Evolutionary conservation across 30 jellyfish, hydroid and myxozoan species (phyloP).

Genomic region (Cassiopea xamachana): DNA sequence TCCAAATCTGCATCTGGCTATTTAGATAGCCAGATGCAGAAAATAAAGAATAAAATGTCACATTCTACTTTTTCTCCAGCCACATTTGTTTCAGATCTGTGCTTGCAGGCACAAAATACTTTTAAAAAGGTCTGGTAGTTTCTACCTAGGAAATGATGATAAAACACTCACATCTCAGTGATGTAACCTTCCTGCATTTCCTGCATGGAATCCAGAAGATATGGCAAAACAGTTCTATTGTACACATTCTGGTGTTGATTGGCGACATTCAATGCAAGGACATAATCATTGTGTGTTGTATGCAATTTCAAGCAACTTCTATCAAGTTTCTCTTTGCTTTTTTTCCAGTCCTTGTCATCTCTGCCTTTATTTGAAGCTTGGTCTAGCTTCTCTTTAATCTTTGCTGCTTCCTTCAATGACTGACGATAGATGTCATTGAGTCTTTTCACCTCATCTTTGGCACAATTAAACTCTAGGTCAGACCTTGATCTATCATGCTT

Average conservation of each 20-base stretch:
- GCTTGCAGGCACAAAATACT: no score
- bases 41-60: no score
- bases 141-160: background rate
- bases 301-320: conserved; percentile 76
- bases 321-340: conserved; percentile 72
- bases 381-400: conserved; percentile 60
- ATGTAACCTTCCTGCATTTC: conserved; percentile 65
- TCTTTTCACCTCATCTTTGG: conserved; percentile 79
- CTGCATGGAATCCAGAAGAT: conserved; percentile 81
- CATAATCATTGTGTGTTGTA: conserved; percentile 83
- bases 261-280: conserved; percentile 68
- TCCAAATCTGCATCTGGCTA: no score
- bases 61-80: no score
- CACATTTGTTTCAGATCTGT: no score
- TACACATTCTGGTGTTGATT: conserved; percentile 74
- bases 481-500: conserved; percentile 40
- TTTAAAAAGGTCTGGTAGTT: no score
- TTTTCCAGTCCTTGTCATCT: conserved; percentile 81
- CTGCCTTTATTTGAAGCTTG: conserved; percentile 53
- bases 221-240: conserved; percentile 56
- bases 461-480: conserved; percentile 68
- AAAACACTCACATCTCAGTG: conserved; percentile 74
- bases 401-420: conserved; percentile 63
- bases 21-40: no score
- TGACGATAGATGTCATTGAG: conserved; percentile 58